phyloP scores from a whole-genome alignment of 2,797 vertebrate species.

The Danionella dracula region DNA sequence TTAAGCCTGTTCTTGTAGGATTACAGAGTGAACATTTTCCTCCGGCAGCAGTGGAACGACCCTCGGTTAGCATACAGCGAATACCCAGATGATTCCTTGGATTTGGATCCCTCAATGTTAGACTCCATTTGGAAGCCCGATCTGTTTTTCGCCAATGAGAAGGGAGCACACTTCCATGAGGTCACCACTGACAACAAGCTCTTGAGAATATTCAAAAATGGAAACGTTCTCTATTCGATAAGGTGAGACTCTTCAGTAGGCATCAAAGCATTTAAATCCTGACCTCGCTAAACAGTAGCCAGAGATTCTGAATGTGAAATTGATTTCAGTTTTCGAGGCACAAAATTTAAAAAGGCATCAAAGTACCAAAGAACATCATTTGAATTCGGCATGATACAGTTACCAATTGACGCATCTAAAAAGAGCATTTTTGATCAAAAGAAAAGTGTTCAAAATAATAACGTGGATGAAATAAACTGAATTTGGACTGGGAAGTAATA shows the following conservation, averaged over 20 bases:
- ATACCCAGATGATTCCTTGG: constrained; percentile 93
- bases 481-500: too few relatives aligned
- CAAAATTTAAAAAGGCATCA: too few relatives aligned
- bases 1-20: constrained; percentile 66
- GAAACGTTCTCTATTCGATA: constrained; percentile 94
- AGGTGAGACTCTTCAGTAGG: constrained; percentile 64
- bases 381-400: too few relatives aligned
- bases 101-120: constrained; percentile 93
- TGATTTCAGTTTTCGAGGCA: too few relatives aligned
- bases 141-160: constrained; percentile 95
- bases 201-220: constrained; percentile 93
- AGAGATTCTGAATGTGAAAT: too few relatives aligned
- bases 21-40: constrained; percentile 94
- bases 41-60: constrained; percentile 96
- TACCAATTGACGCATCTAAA: too few relatives aligned
- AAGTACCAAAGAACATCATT: too few relatives aligned
- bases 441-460: too few relatives aligned
- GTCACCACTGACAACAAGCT: constrained; percentile 96
- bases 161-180: constrained; percentile 95
- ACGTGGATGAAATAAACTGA: too few relatives aligned
- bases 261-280: neutral
- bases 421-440: too few relatives aligned
- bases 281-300: too few relatives aligned
- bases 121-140: constrained; percentile 98
- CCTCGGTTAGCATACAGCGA: constrained; percentile 89